Base-by-base conservation (phyloP, 2,797 vertebrate species). In the Anguilla anguilla region DNA sequence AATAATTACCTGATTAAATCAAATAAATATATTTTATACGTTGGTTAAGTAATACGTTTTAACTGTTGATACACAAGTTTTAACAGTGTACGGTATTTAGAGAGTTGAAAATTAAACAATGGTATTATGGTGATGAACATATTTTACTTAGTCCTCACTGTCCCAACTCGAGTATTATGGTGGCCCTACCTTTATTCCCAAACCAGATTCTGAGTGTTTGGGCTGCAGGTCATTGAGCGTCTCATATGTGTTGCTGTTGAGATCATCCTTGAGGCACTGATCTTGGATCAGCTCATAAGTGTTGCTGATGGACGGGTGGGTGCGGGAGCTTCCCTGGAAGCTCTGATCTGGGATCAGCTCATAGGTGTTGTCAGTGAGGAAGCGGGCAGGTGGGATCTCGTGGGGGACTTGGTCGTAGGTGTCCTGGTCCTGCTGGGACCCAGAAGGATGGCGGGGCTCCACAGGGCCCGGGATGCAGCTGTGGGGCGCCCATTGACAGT, bases 141-240 rank as follows among this genome's bases (percentile, higher is more conserved):
- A 46, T 46, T 46, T 46, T 46, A 46, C 43, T 46, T 43, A 43
- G 39, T 46, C 43, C 43, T 46, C 43, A 46, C 6, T 35, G 15
- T n/a, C n/a, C 2, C 35, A 28, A 25, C 5, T n/a, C n/a, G 3
- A 3, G 57, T 28, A 25, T 82, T 74, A 39, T 3, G 46, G 19
- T 39, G 86, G 13, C 90, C 91, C 87, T 46, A 98, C 97, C 97
- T 97, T 98, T 49, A 92, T 86, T 7, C 87, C 92, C 49, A 90
- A 90, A 88, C 87, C 61, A 2, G 92, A 85, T 17, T 83, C 82
- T 55, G 15, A 90, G 0, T 89, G 90, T 93, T 94, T 96, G 49
- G 91, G 89, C 90, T 92, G 95, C 39, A 94, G 83, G 82, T 94
- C 93, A 84, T 94, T 93, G 92, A 95, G 89, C 79, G 90, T 90